Conservation (phyloP, 2,113 vertebrate species). For the Donacobius atricapilla region DNA sequence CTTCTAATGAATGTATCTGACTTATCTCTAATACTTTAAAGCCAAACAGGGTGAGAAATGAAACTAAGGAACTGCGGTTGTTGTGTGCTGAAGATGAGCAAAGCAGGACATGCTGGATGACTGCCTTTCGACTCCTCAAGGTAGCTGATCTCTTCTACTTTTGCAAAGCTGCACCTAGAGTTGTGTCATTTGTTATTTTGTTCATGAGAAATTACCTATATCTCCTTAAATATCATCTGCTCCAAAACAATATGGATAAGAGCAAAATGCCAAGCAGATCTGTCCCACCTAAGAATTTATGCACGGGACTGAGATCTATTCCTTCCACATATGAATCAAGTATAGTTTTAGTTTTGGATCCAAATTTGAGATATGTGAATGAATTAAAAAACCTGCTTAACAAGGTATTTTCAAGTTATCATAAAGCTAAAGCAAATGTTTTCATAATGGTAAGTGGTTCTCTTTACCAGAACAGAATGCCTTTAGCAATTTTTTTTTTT, state of each 20-base stretch:
- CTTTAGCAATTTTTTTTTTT: neutral
- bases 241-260: neutral
- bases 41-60: conserved; percentile 87
- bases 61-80: conserved; percentile 88
- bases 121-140: conserved; percentile 94
- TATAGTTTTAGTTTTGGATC: neutral
- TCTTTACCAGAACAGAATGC: neutral
- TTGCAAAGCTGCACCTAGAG: neutral
- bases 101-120: conserved; percentile 91
- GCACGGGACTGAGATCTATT: neutral
- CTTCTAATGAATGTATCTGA: neutral
- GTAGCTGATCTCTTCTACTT: conserved; percentile 61
- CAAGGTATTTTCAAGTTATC: neutral
- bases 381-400: neutral
- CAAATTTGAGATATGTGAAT: neutral
- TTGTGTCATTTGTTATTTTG: neutral
- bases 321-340: neutral
- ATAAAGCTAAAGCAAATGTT: neutral
- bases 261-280: neutral
- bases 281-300: neutral
- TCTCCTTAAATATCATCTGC: neutral
- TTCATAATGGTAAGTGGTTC: neutral
- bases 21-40: conserved; percentile 51
- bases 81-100: conserved; percentile 95
- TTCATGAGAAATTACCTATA: neutral